Conservation (phyloP, 1,140 invertebrate genomes). For the Cardiocondyla obscurior region DNA sequence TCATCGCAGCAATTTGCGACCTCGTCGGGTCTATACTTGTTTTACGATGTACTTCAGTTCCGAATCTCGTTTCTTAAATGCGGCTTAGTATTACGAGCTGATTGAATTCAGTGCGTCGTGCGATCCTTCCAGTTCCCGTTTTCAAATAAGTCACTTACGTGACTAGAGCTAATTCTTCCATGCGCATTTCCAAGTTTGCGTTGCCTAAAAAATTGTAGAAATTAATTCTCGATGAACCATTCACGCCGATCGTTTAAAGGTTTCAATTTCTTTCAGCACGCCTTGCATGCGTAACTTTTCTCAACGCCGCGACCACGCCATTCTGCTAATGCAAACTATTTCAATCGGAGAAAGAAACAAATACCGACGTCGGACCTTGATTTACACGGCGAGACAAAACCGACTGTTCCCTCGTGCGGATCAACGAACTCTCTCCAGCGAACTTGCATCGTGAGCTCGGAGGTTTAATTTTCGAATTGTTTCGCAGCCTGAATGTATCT, state of each 20-base stretch:
- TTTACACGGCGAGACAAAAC: constrained; percentile 12
- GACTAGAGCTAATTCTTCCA: background rate
- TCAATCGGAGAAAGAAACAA: background rate
- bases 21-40: background rate
- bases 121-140: background rate
- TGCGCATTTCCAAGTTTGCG: background rate
- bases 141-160: background rate
- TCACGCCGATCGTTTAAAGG: too few relatives aligned
- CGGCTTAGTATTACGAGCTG: background rate
- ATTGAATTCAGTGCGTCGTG: background rate
- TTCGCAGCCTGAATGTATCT: background rate
- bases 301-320: background rate
- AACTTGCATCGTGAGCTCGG: constrained; percentile 1
- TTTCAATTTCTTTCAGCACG: background rate
- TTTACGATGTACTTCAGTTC: background rate
- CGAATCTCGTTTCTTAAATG: background rate
- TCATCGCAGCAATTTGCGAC: background rate
- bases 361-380: background rate
- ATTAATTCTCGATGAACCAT: too few relatives aligned
- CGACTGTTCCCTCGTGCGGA: background rate
- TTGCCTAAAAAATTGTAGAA: background rate
- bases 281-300: background rate
- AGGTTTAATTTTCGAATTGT: constrained; percentile 8
- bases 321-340: background rate
- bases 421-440: constrained; percentile 39